Evolutionary conservation across 1,140 invertebrate species (phyloP), one percentile per base, ranked within the genome.

Genomic region (Campodea augens): DNA sequence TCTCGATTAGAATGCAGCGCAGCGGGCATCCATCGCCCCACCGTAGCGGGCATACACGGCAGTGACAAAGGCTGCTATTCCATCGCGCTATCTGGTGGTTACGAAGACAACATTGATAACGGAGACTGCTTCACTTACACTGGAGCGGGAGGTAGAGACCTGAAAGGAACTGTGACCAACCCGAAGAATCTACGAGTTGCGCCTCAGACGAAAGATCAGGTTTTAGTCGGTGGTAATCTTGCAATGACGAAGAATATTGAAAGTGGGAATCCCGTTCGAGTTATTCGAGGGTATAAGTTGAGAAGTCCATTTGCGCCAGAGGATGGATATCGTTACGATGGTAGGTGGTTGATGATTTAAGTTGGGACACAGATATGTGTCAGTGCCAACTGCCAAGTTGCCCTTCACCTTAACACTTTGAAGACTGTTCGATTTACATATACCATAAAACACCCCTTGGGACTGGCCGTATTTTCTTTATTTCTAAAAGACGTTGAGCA

Each of bases 31-130:
- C 64, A 66, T 47, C 55, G 62, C 47, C 63, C 63, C 1, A 59
- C 63, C 24, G 63, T 66, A 15, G 61, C 64, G 29, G 64, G 64
- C 18, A 66, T 66, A 23, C 63, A 65, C 51, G 54, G 51, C 2
- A 58, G 61, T 36, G 45, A 50, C 32, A 54, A 60, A 5, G 64
- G 64, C 7, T 45, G 45, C 2, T 50, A 45, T 38, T 50, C 51
- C 21, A 24, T 51, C 19, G 50, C 46, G 1, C 36, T 51, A 1
- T 51, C 50, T 20, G 50, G 50, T 5, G 50, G 50, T 1, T 51
- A 51, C 36, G 47, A 51, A 24, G 50, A 49, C 22, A 43, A 51
- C 39, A 22, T 41, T 5, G 47, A 49, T 37, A 22, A 7, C 10
- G 50, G 50, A 10, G 41, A 51, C 21, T 19, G n/a, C 12, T 51